Conservation (phyloP, 2,113 vertebrate species). For the Sapayoa aenigma region DNA sequence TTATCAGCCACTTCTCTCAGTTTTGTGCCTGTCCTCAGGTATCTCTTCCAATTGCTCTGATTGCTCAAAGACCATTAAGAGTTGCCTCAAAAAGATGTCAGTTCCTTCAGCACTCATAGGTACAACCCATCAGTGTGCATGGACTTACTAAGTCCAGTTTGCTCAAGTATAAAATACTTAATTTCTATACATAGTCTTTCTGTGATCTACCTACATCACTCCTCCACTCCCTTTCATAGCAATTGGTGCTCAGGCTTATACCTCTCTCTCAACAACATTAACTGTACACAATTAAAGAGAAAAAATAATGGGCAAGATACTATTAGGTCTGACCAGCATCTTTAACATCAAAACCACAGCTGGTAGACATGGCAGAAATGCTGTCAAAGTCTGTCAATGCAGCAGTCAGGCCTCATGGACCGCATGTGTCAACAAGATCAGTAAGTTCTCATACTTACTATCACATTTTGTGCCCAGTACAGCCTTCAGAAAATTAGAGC, state of each 20-base stretch:
- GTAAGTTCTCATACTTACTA: background rate
- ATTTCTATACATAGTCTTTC: background rate
- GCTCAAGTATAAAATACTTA: background rate
- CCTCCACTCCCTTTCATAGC: background rate
- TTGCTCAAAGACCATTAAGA: background rate
- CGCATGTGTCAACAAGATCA: background rate
- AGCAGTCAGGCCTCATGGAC: background rate
- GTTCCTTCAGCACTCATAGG: background rate
- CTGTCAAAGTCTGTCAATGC: background rate
- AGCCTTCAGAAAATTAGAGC: background rate
- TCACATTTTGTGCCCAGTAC: background rate
- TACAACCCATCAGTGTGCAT: background rate
- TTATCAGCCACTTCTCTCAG: background rate
- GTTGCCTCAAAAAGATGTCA: background rate
- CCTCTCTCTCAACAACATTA: background rate
- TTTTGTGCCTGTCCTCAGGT: background rate
- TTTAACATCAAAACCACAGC: background rate
- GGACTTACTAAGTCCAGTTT: background rate
- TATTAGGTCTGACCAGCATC: background rate
- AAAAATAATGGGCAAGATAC: background rate
- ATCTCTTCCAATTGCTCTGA: background rate
- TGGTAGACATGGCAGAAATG: fast-evolving
- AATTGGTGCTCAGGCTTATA: background rate
- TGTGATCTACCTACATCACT: background rate
- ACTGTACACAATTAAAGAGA: background rate